Evolutionary conservation across 1,140 invertebrate species (phyloP), one percentile per base, ranked within the genome.

Genomic region (Pissodes strobi): DNA sequence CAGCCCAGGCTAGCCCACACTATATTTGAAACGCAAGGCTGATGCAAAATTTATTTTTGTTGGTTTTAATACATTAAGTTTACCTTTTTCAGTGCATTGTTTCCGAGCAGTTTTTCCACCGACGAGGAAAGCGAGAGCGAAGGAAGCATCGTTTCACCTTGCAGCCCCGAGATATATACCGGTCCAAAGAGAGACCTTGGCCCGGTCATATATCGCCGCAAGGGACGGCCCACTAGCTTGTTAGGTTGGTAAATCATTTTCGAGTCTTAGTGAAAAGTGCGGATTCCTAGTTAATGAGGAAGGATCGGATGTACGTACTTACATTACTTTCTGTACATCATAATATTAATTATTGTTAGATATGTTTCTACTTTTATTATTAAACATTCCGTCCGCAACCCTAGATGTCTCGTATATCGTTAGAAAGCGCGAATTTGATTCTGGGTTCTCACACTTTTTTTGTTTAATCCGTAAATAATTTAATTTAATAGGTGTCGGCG

Each of bases 41-140:
- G 38, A 39, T 39, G 15, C 12, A 4, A 4, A 18, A 6, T 10
- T 45, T 45, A 4, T 5, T 10, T n/a, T 41, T 48, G 6, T 52
- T 27, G 4, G 21, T 52, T 52, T 30, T 6, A 18, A 18, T 21
- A 9, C 18, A 9, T 19, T 48, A 19, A 15, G 30, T 27, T 15
- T n/a, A n/a, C 12, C 6, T 37, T 22, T 57, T 67, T 22, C 57
- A 80, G 79, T 72, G 77, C 78, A 17, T 75, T 78, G 58, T 74
- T 76, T 43, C 70, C 76, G 3, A 72, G 69, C 18, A 76, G 74
- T 65, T 70, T 72, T 23, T 73, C 74, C 0, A 77, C 75, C 17
- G 78, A 80, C 53, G 79, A 80, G 15, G 77, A 78, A 37, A 79
- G 75, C 49, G 79, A 80, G 67, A 78, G 74, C 55, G 79, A 80